Conservation (phyloP, 1,140 invertebrate genomes). For the Drosophila chauvacae region DNA sequence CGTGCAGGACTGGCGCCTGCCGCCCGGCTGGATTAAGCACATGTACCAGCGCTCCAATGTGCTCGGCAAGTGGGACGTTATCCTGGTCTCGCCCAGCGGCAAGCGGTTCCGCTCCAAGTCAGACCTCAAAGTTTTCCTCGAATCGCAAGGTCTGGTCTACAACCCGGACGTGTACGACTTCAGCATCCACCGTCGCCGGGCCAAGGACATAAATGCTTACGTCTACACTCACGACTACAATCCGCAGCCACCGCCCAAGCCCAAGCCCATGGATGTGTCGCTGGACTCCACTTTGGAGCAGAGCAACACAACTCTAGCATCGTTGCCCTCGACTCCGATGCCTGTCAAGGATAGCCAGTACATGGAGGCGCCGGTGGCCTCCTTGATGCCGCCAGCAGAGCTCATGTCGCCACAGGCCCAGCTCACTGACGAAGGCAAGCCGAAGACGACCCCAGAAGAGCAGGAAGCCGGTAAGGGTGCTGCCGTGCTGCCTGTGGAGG, state of each 20-base stretch:
- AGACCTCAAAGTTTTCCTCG: slow-evolving; percentile 87
- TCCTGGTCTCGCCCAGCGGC: slow-evolving; percentile 88
- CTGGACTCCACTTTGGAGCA: slow-evolving; percentile 48
- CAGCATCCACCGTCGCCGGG: slow-evolving; percentile 86
- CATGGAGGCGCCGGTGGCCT: slow-evolving; percentile 75
- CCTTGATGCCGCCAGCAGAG: slow-evolving; percentile 72
- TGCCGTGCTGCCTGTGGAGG: background rate
- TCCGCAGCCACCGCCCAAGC: slow-evolving; percentile 66
- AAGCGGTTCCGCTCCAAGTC: slow-evolving; percentile 87
- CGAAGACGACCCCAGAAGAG: slow-evolving; percentile 16
- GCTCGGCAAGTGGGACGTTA: slow-evolving; percentile 92
- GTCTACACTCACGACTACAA: slow-evolving; percentile 82
- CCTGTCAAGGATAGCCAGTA: slow-evolving; percentile 64
- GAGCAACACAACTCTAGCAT: slow-evolving; percentile 35
- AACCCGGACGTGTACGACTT: slow-evolving; percentile 87
- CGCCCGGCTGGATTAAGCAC: slow-evolving; percentile 90
- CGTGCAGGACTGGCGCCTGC: slow-evolving; percentile 90
- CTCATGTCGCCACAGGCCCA: slow-evolving; percentile 67
- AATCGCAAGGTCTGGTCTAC: slow-evolving; percentile 85
- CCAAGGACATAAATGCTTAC: slow-evolving; percentile 86
- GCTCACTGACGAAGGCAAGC: slow-evolving; percentile 19
- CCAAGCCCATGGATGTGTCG: slow-evolving; percentile 56
- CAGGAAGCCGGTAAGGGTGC: slow-evolving; percentile 14
- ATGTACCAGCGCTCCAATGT: slow-evolving; percentile 89
- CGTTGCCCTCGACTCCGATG: slow-evolving; percentile 33